These are phyloP conservation scores for Dascyllus trimaculatus DNA, from an alignment of 2,113 vertebrate species.

Conservation along the genomic window DNA sequence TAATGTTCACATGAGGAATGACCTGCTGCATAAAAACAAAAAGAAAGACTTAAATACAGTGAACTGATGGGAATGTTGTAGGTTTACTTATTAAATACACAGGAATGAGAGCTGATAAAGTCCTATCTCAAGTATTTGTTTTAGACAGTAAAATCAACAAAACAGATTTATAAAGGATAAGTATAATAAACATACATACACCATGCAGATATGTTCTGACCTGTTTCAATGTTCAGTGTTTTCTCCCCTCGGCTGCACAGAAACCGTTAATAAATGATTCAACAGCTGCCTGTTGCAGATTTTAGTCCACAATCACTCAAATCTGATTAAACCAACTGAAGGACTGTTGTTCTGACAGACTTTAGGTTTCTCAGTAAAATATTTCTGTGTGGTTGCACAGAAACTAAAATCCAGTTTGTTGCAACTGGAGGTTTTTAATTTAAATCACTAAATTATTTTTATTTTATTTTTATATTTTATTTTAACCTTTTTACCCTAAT, in stretches of 20 bases:
- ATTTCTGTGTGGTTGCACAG: neutral
- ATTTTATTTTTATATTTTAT: too few relatives aligned
- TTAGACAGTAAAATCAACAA: too few relatives aligned
- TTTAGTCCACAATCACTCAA: neutral
- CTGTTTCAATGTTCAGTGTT: too few relatives aligned
- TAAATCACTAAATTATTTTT: too few relatives aligned
- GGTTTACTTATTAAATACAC: neutral
- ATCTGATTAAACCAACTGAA: slow-evolving; percentile 16
- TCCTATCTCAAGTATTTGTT: neutral
- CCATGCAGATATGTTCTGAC: too few relatives aligned
- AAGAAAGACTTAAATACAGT: neutral
- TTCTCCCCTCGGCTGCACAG: neutral
- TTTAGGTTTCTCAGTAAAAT: neutral
- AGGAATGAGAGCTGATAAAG: neutral
- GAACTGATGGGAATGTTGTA: neutral
- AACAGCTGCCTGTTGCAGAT: neutral
- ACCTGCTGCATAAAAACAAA: neutral
- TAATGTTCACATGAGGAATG: neutral
- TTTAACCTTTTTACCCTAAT: too few relatives aligned
- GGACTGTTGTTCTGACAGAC: neutral
- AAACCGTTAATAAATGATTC: neutral
- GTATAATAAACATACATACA: too few relatives aligned
- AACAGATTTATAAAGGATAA: too few relatives aligned
- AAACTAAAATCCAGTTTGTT: too few relatives aligned
- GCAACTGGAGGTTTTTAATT: neutral